Evolutionary conservation across 2,797 vertebrate species (phyloP).

Genomic region (Myripristis jacobus): DNA sequence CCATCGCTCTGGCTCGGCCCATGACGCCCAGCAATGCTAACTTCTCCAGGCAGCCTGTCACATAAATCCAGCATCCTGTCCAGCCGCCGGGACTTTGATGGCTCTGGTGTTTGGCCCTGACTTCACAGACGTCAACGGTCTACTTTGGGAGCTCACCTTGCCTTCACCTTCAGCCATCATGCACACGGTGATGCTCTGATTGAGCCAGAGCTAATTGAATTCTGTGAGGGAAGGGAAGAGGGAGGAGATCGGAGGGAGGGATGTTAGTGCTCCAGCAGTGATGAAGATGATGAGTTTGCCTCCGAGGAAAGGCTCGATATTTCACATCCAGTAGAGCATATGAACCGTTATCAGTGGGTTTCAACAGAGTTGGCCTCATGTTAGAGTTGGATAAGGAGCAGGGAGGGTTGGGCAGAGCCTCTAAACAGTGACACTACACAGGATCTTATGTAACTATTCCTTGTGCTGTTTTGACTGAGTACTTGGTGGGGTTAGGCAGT

Average conservation of each 20-base stretch:
- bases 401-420: constrained; percentile 39
- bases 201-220: constrained; percentile 74
- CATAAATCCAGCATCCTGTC: constrained; percentile 75
- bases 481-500: neutral
- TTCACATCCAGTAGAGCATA: constrained; percentile 66
- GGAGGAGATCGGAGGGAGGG: constrained; percentile 33
- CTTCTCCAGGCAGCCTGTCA: constrained; percentile 81
- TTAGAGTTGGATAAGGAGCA: constrained; percentile 34
- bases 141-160: constrained; percentile 56
- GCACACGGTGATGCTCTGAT: constrained; percentile 65
- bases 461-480: constrained; percentile 7
- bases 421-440: constrained; percentile 18
- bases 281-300: constrained; percentile 78
- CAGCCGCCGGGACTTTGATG: constrained; percentile 60
- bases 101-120: constrained; percentile 52
- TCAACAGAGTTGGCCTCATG: constrained; percentile 63
- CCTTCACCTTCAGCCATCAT: constrained; percentile 67
- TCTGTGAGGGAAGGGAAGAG: constrained; percentile 35
- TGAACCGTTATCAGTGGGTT: constrained; percentile 66
- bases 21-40: constrained; percentile 72
- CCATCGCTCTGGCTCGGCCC: constrained; percentile 48
- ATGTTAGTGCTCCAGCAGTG: constrained; percentile 63
- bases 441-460: constrained; percentile 47
- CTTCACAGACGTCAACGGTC: constrained; percentile 49
- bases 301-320: constrained; percentile 64